These are phyloP conservation scores for Columbina picui DNA, from an alignment of 2,113 vertebrate species.

Conservation along the genomic window DNA sequence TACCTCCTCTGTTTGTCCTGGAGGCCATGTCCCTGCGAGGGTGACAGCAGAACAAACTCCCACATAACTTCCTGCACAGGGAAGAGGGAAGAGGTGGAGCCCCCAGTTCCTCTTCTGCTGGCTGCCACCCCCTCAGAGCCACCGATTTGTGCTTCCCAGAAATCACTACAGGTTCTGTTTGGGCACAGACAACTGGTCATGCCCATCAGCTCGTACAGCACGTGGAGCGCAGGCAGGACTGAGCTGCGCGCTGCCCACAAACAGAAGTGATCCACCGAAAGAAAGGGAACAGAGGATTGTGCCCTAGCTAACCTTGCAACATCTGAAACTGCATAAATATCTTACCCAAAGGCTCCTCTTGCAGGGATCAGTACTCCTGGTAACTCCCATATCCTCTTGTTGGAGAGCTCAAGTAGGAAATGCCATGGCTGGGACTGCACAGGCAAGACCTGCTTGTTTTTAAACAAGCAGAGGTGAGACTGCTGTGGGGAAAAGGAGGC, in stretches of 20 bases:
- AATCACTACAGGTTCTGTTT: not conserved
- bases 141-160: not conserved
- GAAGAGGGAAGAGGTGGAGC: constrained; percentile 28
- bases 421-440: not conserved
- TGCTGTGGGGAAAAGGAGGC: rapidly evolving
- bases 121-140: not conserved
- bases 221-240: not conserved
- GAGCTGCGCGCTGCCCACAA: not conserved
- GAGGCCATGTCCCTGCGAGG: not conserved
- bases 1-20: constrained; percentile 24
- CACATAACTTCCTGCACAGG: not conserved
- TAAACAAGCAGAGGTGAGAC: not conserved
- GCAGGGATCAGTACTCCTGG: rapidly evolving
- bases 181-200: rapidly evolving
- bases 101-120: not conserved
- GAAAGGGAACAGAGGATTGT: not conserved
- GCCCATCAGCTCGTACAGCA: not conserved
- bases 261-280: not conserved
- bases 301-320: not conserved
- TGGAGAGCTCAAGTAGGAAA: not conserved
- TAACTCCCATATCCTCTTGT: not conserved
- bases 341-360: not conserved
- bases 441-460: not conserved
- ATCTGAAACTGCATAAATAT: not conserved
- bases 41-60: not conserved